Evolutionary conservation across 1,140 invertebrate species (phyloP), one percentile per base, ranked within the genome.

Genomic region (Mercenaria mercenaria): DNA sequence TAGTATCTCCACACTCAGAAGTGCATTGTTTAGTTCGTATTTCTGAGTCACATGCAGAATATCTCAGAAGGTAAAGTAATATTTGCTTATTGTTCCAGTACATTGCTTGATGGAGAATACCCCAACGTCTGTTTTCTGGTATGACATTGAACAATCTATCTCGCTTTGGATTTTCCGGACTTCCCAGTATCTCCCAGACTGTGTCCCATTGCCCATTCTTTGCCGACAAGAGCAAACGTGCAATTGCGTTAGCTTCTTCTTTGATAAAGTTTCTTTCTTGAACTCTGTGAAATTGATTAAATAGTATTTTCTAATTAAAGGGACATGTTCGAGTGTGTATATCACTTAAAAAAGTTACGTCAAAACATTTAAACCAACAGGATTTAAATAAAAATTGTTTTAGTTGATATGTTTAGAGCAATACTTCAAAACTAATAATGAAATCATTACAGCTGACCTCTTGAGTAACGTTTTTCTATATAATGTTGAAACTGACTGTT

Each of bases 71-170:
- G 20, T 34, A 72, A 32, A n/a, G 82, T 15, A 72, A 20, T 23
- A 72, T 72, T n/a, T 72, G 32, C 0, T 37, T 61, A 72, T 72
- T 41, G 6, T 85, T 69, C 82, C 82, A 85, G 67, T 85, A 85
- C 18, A 85, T 67, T 18, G 82, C 82, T 47, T 85, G 82, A 26
- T 85, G 61, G 10, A 85, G 39, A 15, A 72, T 52, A 0, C 64
- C 82, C 82, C 82, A 85, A 34, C 82, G 61, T 23, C 82, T 34
- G 32, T 47, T 85, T n/a, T 85, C 59, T 26, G 82, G 82, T 2
- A 85, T 85, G 10, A 47, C 61, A 47, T 85, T 85, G 0, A 85
- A 26, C 3, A 85, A 37, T n/a, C 37, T 41, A 32, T 29, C 67
- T 10, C 50, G 26, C 34, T 32, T 13, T 0, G 82, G 82, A 47